Conservation (phyloP, 92 coral and sea anemone genomes). For the Porites divaricata region DNA sequence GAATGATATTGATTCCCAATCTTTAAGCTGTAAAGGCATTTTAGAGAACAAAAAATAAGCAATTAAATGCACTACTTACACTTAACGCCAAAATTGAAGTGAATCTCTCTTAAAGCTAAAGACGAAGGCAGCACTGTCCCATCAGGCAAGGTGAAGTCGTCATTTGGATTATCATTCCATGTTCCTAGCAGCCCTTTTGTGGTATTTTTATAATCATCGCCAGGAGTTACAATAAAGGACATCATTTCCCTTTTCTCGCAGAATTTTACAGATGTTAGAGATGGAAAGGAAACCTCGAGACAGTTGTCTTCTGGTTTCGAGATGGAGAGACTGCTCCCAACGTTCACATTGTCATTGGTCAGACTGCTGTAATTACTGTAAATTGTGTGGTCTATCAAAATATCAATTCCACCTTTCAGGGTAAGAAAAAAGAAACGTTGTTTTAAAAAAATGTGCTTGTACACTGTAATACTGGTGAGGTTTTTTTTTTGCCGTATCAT, state of each 20-base stretch:
- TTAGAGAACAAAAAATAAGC: too few species aligned
- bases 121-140: constrained; percentile 28
- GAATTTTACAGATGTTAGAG: constrained; percentile 29
- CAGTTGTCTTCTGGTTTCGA: constrained; percentile 29
- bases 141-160: constrained; percentile 56
- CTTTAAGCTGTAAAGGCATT: too few species aligned
- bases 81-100: constrained; percentile 49
- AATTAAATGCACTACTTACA: constrained; percentile 30
- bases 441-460: too few species aligned
- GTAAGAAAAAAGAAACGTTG: too few species aligned
- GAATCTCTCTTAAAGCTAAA: constrained; percentile 28
- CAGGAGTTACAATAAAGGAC: constrained; percentile 24
- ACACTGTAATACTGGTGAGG: too few species aligned
- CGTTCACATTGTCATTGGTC: too few species aligned
- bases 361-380: too few species aligned
- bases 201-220: constrained; percentile 37
- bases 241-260: constrained; percentile 44
- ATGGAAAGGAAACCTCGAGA: constrained; percentile 47
- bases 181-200: constrained; percentile 66
- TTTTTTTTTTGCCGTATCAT: too few species aligned
- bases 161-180: constrained; percentile 56
- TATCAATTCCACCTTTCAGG: too few species aligned
- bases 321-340: not conserved
- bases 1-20: too few species aligned
- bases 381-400: too few species aligned